Evolutionary conservation across 2,888 invertebrate genomes (phyloP), one percentile per base, ranked within the genome.

Genomic region (Aphrophora alni): DNA sequence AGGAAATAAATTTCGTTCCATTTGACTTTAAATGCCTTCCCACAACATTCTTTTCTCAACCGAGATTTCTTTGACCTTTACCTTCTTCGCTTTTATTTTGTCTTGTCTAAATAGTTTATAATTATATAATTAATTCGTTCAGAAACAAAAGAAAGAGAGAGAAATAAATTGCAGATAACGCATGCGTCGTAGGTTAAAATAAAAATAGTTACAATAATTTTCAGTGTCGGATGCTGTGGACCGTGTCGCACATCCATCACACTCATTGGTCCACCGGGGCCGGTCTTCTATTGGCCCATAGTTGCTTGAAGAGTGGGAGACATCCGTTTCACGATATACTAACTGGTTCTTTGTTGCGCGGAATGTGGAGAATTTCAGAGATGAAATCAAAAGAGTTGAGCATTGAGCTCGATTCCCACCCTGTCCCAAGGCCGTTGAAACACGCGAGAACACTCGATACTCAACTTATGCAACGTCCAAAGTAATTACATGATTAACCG

Each of bases 221-320:
- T n/a, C n/a, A 33, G 33, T 33, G 33, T 33, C 33, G 59, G 59
- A 59, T 14, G 59, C 59, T 59, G 59, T 14, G 59, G 59, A 59
- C 59, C 59, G 59, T 59, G 59, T 59, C 59, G 59, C 2, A n/a
- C 59, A 59, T 59, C 59, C 59, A 59, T 59, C 59, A 59, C 59
- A 59, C 21, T 59, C 59, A 59, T 59, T 59, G 59, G 59, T 59
- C 59, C 59, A 14, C 14, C 59, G 59, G 59, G n/a, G 59, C 59
- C n/a, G n/a, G 5, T 5, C 59, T 59, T 59, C 59, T 21, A 59
- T 59, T 59, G 59, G 59, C 21, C 59, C 59, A 21, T 2, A 21
- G n/a, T n/a, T n/a, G n/a, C n/a, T n/a, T n/a, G 7, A 7, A 10
- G n/a, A 59, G 59, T 59, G 59, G 59, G 59, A 10, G 44, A 21